These are phyloP conservation scores for Eupithecia dodoneata DNA, from an alignment of 2,888 invertebrate species.

Conservation along the genomic window DNA sequence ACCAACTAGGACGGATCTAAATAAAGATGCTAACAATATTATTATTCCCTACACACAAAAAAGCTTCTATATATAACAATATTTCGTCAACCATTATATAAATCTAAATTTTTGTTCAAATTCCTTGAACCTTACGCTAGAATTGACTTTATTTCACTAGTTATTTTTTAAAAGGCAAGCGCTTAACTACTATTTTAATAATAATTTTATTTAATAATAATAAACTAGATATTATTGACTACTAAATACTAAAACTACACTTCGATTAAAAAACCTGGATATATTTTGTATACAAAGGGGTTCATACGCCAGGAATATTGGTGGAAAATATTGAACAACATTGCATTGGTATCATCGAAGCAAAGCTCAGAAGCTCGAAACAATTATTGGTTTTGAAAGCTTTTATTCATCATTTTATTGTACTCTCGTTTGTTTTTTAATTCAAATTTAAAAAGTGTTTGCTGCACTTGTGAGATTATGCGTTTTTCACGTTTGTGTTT, in stretches of 20 bases:
- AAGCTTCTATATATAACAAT: not conserved
- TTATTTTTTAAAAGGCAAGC: constrained; percentile 8
- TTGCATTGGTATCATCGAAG: too few relatives aligned
- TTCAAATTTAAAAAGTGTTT: too few relatives aligned
- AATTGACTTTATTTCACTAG: constrained; percentile 6
- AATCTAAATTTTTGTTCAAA: not conserved
- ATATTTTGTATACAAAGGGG: too few relatives aligned
- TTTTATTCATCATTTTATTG: too few relatives aligned
- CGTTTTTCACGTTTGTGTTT: too few relatives aligned
- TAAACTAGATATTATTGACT: not conserved
- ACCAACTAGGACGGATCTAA: not conserved
- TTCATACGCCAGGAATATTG: too few relatives aligned
- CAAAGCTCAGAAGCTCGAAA: too few relatives aligned
- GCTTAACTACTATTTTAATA: not conserved
- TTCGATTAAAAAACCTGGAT: too few relatives aligned
- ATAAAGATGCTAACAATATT: not conserved
- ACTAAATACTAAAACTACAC: not conserved
- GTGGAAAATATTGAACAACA: too few relatives aligned
- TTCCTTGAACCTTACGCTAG: constrained; percentile 1
- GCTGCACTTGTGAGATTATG: too few relatives aligned
- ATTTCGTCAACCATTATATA: not conserved
- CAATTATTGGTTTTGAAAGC: too few relatives aligned
- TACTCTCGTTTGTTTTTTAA: too few relatives aligned
- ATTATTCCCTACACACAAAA: not conserved
- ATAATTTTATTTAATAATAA: not conserved